phyloP scores from a whole-genome alignment of 1,140 invertebrate species.

The Centruroides sculpturatus region DNA sequence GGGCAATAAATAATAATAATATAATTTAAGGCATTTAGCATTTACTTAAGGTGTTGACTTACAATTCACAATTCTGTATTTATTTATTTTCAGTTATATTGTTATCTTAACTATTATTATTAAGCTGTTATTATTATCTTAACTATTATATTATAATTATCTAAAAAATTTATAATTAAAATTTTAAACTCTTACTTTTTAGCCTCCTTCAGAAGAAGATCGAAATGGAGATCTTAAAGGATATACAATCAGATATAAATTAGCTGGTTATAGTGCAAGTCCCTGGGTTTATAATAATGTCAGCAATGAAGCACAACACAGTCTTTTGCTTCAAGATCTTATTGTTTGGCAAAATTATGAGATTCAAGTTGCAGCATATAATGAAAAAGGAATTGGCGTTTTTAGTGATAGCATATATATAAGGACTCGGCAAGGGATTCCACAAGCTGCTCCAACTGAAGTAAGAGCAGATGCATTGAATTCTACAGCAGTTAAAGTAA shows the following conservation, averaged over 20 bases:
- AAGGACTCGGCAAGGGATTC: constrained; percentile 86
- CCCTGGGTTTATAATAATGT: constrained; percentile 63
- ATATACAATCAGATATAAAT: constrained; percentile 77
- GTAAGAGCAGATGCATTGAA: constrained; percentile 63
- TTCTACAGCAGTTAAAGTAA: constrained; percentile 68
- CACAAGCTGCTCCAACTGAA: constrained; percentile 75
- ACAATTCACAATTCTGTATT: no score
- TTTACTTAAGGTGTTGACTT: no score
- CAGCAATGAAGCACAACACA: constrained; percentile 79
- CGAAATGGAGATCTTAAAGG: constrained; percentile 89
- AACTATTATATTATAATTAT: no score
- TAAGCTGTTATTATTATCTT: no score
- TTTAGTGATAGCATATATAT: constrained; percentile 84
- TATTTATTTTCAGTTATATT: no score
- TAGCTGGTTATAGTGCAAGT: constrained; percentile 67
- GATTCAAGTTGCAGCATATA: constrained; percentile 92
- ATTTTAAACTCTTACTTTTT: neutral
- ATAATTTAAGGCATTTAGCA: no score
- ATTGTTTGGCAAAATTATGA: constrained; percentile 98
- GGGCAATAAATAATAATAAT: no score
- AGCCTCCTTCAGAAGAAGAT: constrained; percentile 15
- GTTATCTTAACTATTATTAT: no score
- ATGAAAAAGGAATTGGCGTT: constrained; percentile 87
- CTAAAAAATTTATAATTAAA: no score
- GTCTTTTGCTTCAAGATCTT: constrained; percentile 79